These are phyloP conservation scores for Agrilus planipennis DNA, from an alignment of 1,140 invertebrate species.

Conservation along the genomic window DNA sequence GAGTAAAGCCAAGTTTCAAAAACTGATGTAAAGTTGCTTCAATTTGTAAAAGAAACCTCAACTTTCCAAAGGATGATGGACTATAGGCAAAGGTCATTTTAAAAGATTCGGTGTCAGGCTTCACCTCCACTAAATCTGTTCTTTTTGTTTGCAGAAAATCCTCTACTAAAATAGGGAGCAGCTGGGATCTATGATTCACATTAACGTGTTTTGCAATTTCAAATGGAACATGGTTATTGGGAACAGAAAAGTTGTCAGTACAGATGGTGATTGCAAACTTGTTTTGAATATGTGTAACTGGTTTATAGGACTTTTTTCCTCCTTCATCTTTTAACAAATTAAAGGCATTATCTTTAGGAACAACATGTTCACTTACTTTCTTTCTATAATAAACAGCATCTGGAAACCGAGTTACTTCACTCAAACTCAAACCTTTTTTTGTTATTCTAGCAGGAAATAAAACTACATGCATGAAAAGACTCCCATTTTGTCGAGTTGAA, in stretches of 20 bases:
- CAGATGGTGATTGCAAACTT: slow-evolving; percentile 29
- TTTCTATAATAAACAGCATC: slow-evolving; percentile 25
- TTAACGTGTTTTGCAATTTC: slow-evolving; percentile 47
- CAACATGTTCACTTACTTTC: slow-evolving; percentile 25
- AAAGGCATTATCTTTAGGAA: slow-evolving; percentile 27
- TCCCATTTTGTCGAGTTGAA: slow-evolving; percentile 25
- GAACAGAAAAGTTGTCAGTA: slow-evolving; percentile 25
- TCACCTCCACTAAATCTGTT: slow-evolving; percentile 57
- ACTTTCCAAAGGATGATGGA: slow-evolving; percentile 55
- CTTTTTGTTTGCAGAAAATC: slow-evolving; percentile 70
- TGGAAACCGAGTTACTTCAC: slow-evolving; percentile 14
- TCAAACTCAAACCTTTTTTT: slow-evolving; percentile 11
- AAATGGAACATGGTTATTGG: slow-evolving; percentile 35
- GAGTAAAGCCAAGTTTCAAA: slow-evolving; percentile 68
- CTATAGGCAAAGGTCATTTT: slow-evolving; percentile 48
- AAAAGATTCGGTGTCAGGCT: slow-evolving; percentile 40
- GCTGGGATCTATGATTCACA: slow-evolving; percentile 50
- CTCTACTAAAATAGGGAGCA: slow-evolving; percentile 71
- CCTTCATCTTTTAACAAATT: slow-evolving; percentile 27
- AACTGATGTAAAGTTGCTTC: slow-evolving; percentile 66
- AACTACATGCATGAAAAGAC: slow-evolving; percentile 24
- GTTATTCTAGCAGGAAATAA: slow-evolving; percentile 18
- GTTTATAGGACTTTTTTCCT: slow-evolving; percentile 17
- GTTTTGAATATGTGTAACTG: slow-evolving; percentile 26
- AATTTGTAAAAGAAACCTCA: slow-evolving; percentile 68